Evolutionary conservation across 1,140 invertebrate species (phyloP), one percentile per base, ranked within the genome.

Genomic region (Laodelphax striatellus): DNA sequence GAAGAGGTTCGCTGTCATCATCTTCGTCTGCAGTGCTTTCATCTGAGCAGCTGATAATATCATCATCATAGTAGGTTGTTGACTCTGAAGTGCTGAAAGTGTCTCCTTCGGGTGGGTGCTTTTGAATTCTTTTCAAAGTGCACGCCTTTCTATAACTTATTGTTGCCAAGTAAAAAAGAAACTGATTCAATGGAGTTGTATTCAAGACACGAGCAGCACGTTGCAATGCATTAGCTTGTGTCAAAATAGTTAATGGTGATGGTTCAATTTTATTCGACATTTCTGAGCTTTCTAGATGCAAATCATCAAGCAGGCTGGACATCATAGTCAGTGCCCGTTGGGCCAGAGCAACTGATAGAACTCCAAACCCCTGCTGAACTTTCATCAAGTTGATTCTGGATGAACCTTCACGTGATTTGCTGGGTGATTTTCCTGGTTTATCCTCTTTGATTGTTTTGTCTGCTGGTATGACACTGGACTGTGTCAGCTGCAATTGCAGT

Each of bases 41-140:
- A 63, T 91, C 88, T 0, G 91, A 92, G 71, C 87, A 92, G 68
- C 91, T 89, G 28, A 88, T 81, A 69, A 94, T 88, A 73, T 80
- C 78, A 70, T 95, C 91, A 73, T 94, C 91, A 71, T 92, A 94
- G 72, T 92, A 95, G 17, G 90, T 93, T 42, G 91, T 93, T 5
- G 90, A 93, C 71, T 95, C 92, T 0, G 90, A 93, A 52, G 86
- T 83, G 68, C 89, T 92, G 44, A 90, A 84, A 10, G 84, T 84
- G 68, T 91, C 89, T 60, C 86, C 86, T 74, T 83, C 82, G 3
- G 79, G 73, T 52, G 87, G 82, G 73, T 90, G 85, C 70, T 88
- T 88, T 73, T 88, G 87, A 52, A 88, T 82, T 60, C 88, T 78
- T 70, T 90, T 91, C 63, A 92, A 72, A 34, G 84, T 87, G 63